Conservation (phyloP, 1,140 invertebrate species). For the Dendroctonus valens region DNA sequence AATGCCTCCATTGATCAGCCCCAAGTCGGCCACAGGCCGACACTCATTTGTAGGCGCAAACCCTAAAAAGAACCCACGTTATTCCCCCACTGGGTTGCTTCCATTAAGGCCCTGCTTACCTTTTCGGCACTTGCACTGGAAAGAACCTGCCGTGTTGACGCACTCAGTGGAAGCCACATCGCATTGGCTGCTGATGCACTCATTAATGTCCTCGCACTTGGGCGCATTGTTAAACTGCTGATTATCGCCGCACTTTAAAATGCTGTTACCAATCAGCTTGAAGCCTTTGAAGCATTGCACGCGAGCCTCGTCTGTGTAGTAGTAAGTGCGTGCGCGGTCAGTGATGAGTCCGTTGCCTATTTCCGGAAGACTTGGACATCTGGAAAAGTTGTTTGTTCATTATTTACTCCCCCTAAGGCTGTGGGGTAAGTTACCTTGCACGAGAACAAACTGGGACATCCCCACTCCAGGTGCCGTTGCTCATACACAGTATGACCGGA, state of each 20-base stretch:
- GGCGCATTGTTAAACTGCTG: conserved; percentile 84
- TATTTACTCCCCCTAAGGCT: background rate
- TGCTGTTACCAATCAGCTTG: conserved; percentile 78
- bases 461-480: conserved; percentile 95
- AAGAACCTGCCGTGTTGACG: conserved; percentile 86
- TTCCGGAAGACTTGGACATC: conserved; percentile 79
- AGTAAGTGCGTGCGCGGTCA: conserved; percentile 71
- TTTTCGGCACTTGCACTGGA: conserved; percentile 83
- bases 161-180: conserved; percentile 89
- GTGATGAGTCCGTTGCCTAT: conserved; percentile 84
- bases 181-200: conserved; percentile 86
- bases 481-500: conserved; percentile 91
- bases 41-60: conserved; percentile 88
- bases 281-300: conserved; percentile 92
- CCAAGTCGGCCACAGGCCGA: conserved; percentile 82
- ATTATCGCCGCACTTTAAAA: conserved; percentile 83
- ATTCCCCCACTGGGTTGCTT: background rate
- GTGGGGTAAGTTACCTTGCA: conserved; percentile 8
- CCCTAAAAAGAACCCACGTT: conserved; percentile 45
- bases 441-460: conserved; percentile 85
- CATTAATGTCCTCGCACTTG: conserved; percentile 89
- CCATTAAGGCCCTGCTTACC: conserved; percentile 43
- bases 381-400: conserved; percentile 44
- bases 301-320: conserved; percentile 86
- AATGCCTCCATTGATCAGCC: conserved; percentile 84